Conservation (phyloP, 2,797 vertebrate species). For the Anguilla obscura region DNA sequence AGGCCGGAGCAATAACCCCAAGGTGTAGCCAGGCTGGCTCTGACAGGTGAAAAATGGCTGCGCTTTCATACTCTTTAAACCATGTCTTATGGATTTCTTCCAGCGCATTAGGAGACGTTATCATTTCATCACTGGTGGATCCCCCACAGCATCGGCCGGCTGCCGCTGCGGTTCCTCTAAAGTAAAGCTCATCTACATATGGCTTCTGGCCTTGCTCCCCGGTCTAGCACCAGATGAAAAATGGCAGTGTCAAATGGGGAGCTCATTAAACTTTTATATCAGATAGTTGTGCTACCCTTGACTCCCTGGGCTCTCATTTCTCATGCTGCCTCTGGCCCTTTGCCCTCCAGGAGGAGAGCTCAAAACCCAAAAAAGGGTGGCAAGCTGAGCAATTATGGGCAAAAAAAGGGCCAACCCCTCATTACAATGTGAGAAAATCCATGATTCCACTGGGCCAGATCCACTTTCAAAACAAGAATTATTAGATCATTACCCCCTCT, state of each 20-base stretch:
- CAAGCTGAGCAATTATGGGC: slow-evolving; percentile 42
- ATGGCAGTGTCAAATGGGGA: slow-evolving; percentile 62
- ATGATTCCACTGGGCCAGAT: slow-evolving; percentile 9
- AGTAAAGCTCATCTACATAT: slow-evolving; percentile 63
- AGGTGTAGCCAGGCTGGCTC: slow-evolving; percentile 35
- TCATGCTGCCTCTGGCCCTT: slow-evolving; percentile 47
- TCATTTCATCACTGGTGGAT: slow-evolving; percentile 62
- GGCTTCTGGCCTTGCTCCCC: slow-evolving; percentile 61
- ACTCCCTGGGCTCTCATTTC: slow-evolving; percentile 45
- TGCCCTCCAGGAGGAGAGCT: slow-evolving; percentile 49
- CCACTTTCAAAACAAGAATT: slow-evolving; percentile 13
- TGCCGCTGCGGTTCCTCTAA: slow-evolving; percentile 38
- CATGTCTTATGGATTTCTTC: slow-evolving; percentile 55
- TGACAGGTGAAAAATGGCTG: slow-evolving; percentile 53
- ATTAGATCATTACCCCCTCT: slow-evolving; percentile 13
- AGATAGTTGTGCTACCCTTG: slow-evolving; percentile 54
- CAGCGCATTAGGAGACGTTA: slow-evolving; percentile 61
- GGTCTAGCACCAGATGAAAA: slow-evolving; percentile 64
- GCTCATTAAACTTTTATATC: slow-evolving; percentile 68
- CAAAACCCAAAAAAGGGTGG: slow-evolving; percentile 47
- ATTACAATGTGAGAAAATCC: slow-evolving; percentile 20
- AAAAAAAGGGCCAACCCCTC: slow-evolving; percentile 43
- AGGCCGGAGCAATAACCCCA: slow-evolving; percentile 36
- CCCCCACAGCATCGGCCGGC: slow-evolving; percentile 45
- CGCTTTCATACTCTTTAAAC: slow-evolving; percentile 52